A percentile compares a stretch with the other conserved stretches of the same genome.
Conservation (phyloP, 2,797 vertebrate species). For the Chloroceryle inda region DNA sequence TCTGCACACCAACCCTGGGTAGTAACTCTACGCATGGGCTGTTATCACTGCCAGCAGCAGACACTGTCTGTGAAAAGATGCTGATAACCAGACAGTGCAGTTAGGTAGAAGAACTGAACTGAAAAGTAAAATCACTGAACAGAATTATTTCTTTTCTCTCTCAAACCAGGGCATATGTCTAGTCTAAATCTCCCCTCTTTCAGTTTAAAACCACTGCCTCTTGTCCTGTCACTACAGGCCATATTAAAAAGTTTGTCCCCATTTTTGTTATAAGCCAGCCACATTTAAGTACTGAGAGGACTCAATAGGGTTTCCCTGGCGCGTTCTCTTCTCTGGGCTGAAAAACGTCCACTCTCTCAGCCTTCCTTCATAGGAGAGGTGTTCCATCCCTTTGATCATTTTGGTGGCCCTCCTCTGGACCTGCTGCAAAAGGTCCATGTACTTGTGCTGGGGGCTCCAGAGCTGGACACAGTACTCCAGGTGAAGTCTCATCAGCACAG, state of each 20-base stretch:
- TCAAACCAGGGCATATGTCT: background rate
- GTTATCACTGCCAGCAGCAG: too few species aligned
- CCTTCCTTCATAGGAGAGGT: too few species aligned
- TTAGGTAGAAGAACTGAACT: too few species aligned
- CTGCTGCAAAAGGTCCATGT: background rate
- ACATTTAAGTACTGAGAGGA: background rate
- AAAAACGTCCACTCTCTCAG: too few species aligned
- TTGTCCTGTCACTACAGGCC: background rate
- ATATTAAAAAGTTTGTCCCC: background rate
- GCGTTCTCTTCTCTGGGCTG: background rate
- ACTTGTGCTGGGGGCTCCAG: background rate
- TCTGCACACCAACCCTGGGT: too few species aligned
- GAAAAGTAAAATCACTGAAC: too few species aligned
- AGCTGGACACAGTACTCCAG: background rate
- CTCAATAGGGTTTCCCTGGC: fast-evolving
- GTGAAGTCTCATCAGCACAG: background rate
- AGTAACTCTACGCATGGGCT: too few species aligned
- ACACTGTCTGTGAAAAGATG: too few species aligned
- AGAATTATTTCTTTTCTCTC: too few species aligned
- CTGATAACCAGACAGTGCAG: too few species aligned
- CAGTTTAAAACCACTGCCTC: background rate
- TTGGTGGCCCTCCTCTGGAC: too few species aligned
- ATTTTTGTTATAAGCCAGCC: background rate
- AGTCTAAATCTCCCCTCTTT: background rate
- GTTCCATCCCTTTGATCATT: too few species aligned